Base-by-base conservation (phyloP, 2,888 invertebrate genomes). In the Pseudococcus viburni region DNA sequence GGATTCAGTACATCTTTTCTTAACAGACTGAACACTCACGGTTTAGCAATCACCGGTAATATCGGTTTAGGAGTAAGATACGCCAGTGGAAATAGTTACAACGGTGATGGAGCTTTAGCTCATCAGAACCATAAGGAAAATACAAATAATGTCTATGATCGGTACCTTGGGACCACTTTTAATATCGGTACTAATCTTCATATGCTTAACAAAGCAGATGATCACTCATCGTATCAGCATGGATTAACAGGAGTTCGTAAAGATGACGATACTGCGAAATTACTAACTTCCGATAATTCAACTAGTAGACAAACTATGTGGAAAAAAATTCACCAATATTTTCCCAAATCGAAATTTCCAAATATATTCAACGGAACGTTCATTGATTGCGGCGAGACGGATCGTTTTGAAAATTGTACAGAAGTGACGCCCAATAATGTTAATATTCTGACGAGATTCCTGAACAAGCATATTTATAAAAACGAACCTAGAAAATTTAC, bases 121-220 rank as follows among this genome's bases (percentile, higher is more conserved):
- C 42, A 83, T n/a, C 80, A 83, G 46, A 42, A 83, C 19, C 80
- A 83, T 42, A 19, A 17, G 1, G 80, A 83, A 83, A 86, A 59
- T 42, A 55, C 88, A n/a, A 88, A 59, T 59, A 88, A 83, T n/a
- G 42, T 88, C 26, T 88, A 73, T 46, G 88, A 88, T 59, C 88
- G 88, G 6, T 83, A 88, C 26, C 48, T 88, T 26, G 83, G 88
- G 15, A 59, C 83, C 3, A 80, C 48, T 26, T 88, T 55, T 12
- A 80, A 88, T 33, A 39, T 80, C 8, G 80, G 77, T 33, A 26
- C 51, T 51, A 88, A 88, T 83, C 12, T 51, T 8, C 88, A 88
- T 19, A 19, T 83, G 12, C 26, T 51, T 0, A 77, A 83, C 46
- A 88, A 88, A 46, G 26, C 8, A 7, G 51, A 88, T n/a, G 88